Evolutionary conservation across 2,888 invertebrate species (phyloP).

Genomic region (Patella caerulea): DNA sequence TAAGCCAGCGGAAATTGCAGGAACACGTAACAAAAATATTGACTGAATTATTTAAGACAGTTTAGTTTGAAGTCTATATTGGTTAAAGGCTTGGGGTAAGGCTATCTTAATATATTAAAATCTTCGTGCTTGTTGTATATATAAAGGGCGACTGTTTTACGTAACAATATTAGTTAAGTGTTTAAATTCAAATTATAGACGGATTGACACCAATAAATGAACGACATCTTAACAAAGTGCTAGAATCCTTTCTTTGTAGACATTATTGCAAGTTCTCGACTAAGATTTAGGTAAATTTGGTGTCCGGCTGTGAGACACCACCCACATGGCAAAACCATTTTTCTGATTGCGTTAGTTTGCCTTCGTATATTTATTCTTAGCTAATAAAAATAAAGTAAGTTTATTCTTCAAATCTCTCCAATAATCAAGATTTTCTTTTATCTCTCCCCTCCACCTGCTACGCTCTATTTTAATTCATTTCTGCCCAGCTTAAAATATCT

Average conservation of each 20-base stretch:
- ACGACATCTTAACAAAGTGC: background rate
- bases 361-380: background rate
- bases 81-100: background rate
- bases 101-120: background rate
- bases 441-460: conserved; percentile 1
- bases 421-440: conserved; percentile 1
- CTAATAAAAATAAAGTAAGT: conserved; percentile 10
- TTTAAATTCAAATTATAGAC: conserved; percentile 5
- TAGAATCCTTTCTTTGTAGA: background rate
- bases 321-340: too few species aligned
- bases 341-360: too few species aligned
- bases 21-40: too few species aligned
- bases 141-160: conserved; percentile 3
- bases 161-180: background rate
- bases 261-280: too few species aligned
- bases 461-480: conserved; percentile 5
- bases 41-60: too few species aligned
- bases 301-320: too few species aligned
- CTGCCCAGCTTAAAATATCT: too few species aligned
- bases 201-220: background rate
- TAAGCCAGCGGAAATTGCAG: too few species aligned
- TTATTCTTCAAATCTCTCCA: conserved; percentile 1
- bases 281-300: too few species aligned
- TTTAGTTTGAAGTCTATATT: conserved; percentile 6
- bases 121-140: background rate